Percentiles rank a stretch among this genome's conserved stretches.
Conservation (phyloP, 2,888 invertebrate genomes). For the Panorpa germanica region DNA sequence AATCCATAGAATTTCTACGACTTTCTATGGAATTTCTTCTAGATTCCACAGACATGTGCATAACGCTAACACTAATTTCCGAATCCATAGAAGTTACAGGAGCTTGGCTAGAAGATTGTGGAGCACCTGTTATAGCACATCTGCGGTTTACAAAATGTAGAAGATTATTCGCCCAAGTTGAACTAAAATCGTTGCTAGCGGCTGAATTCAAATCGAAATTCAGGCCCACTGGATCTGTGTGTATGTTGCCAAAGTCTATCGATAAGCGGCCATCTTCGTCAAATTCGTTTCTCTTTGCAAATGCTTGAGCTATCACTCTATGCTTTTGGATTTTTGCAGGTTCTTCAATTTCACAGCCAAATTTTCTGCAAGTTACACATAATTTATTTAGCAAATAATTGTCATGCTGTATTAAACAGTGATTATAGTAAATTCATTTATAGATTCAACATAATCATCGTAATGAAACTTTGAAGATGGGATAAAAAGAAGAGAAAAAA, state of each 20-base stretch:
- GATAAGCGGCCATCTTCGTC: conserved; percentile 71
- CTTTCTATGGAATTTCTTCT: conserved; percentile 74
- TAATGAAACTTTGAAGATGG: conserved; percentile 5
- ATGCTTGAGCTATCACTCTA: conserved; percentile 80
- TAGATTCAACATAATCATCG: conserved; percentile 3
- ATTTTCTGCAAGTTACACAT: conserved; percentile 33
- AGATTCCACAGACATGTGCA: conserved; percentile 72
- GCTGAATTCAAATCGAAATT: conserved; percentile 53
- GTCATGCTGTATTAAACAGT: conserved; percentile 3
- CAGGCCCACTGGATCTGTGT: conserved; percentile 79
- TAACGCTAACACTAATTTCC: conserved; percentile 56
- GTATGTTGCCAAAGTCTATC: conserved; percentile 68
- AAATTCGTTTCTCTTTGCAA: conserved; percentile 69
- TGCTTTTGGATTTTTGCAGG: conserved; percentile 68
- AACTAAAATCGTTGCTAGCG: conserved; percentile 65
- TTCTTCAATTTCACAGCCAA: conserved; percentile 44
- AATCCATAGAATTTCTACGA: conserved; percentile 43
- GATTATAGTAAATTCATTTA: conserved; percentile 1
- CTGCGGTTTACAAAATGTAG: conserved; percentile 71
- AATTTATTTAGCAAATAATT: background rate
- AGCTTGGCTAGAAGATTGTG: conserved; percentile 32
- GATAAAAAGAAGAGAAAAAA: no score
- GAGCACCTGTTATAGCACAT: conserved; percentile 50
- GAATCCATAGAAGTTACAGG: conserved; percentile 42
- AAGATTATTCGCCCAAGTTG: conserved; percentile 81